A percentile compares a stretch with the other conserved stretches of the same genome.
Evolutionary conservation across 2,797 vertebrate species (phyloP).

Genomic region (Tolypeutes matacus): DNA sequence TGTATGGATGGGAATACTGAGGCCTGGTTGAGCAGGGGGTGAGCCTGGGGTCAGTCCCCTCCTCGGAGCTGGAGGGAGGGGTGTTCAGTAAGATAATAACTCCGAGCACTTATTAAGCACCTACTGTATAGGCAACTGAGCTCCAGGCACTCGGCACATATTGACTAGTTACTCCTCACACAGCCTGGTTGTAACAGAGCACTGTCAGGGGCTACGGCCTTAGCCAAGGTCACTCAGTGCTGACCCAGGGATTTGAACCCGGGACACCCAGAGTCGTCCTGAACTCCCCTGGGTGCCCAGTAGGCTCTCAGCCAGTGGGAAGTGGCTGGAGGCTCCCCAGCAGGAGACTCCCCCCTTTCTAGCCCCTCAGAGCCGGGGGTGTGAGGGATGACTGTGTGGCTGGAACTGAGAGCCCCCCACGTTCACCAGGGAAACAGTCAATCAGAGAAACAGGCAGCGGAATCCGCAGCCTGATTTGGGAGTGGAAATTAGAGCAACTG

Average conservation of each 20-base stretch:
- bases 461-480: slow-evolving; percentile 70
- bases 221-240: not conserved
- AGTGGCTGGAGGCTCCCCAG: not conserved
- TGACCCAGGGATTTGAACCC: not conserved
- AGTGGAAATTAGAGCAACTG: slow-evolving; percentile 84
- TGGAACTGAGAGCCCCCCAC: fast-evolving
- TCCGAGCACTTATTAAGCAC: not conserved
- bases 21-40: not conserved
- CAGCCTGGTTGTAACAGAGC: not conserved
- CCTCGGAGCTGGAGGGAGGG: not conserved
- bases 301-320: not conserved
- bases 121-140: not conserved
- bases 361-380: not conserved
- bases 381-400: no score
- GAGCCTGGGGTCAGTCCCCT: not conserved
- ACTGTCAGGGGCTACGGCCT: not conserved
- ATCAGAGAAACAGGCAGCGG: not conserved
- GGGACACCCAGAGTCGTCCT: not conserved
- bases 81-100: not conserved
- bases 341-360: not conserved
- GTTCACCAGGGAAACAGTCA: fast-evolving
- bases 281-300: not conserved
- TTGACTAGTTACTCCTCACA: not conserved
- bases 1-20: not conserved
- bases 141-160: not conserved